These are phyloP conservation scores for Chaenocephalus aceratus DNA, from an alignment of 2,113 vertebrate genomes.

Conservation along the genomic window DNA sequence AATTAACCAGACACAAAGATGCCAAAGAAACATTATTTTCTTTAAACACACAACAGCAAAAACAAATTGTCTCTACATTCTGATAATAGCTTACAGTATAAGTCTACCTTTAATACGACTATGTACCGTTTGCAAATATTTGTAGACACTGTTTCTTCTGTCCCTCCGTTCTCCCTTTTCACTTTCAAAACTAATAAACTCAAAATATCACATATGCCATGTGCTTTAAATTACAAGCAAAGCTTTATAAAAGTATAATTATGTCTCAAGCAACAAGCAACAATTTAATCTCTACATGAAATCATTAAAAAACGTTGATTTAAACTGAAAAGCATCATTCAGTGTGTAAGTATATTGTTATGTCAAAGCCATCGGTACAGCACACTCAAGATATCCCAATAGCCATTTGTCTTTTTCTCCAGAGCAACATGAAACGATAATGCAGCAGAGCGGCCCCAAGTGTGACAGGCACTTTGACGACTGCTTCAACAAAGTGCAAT, in stretches of 20 bases:
- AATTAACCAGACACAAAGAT: constrained; percentile 9
- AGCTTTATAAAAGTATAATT: neutral
- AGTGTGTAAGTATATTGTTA: neutral
- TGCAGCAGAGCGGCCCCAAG: neutral
- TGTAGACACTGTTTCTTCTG: no score
- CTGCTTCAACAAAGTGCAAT: neutral
- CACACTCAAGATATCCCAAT: neutral
- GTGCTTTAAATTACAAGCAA: neutral
- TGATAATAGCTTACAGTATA: no score
- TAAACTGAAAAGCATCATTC: neutral
- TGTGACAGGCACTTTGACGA: neutral
- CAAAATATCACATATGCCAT: neutral
- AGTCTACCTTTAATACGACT: no score
- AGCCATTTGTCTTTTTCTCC: neutral
- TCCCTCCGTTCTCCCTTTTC: no score
- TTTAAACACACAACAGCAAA: constrained; percentile 10
- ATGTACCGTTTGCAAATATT: constrained; percentile 6
- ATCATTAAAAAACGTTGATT: neutral
- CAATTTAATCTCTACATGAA: neutral
- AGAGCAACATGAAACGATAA: constrained; percentile 1
- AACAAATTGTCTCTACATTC: neutral
- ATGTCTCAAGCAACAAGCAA: no score
- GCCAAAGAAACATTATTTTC: neutral
- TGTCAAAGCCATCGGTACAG: neutral
- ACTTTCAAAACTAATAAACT: neutral